Evolutionary conservation across 1,140 invertebrate species (phyloP), one percentile per base, ranked within the genome.

Genomic region (Ptiloglossa arizonensis): DNA sequence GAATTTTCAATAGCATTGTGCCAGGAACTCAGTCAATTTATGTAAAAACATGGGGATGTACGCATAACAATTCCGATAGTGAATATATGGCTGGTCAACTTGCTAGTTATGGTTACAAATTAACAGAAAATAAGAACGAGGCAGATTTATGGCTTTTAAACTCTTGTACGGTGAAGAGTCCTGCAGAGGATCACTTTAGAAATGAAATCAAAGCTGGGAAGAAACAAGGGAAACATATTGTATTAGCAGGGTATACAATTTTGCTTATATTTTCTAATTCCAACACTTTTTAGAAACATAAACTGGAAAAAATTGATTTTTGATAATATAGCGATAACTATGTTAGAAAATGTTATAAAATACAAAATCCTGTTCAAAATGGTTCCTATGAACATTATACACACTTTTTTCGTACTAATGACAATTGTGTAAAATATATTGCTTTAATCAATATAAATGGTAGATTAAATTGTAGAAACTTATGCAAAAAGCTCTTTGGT

Each of bases 21-120:
- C 96, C 97, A 90, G 98, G 97, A n/a, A 97, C 96, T 0, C 97
- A 98, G 89, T 97, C 94, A 77, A 95, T 99, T 60, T 99, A 96
- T 91, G 94, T 99, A 0, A 98, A 98, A 92, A 99, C 98, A 62
- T 99, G 98, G 98, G 98, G 98, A 17, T 99, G 98, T 92, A 96
- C 98, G 5, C 98, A 99, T 90, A 99, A 99, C 90, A 98, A 95
- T 89, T 98, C 97, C 0, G 98, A 99, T 89, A 97, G 97, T 15
- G 98, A 98, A 94, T 99, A 99, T 88, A 99, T 99, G 98, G 97
- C 97, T 48, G 98, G 98, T 0, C 95, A 98, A 79, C 91, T 99
- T 57, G 95, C 96, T 24, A 93, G 95, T 0, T 97, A 96, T 90
- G 98, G 98, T 0, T 99, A 98, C 90, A 95, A 94, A 75, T 93